Conservation (phyloP, 2,888 invertebrate genomes). For the Stegana nigrithorax region DNA sequence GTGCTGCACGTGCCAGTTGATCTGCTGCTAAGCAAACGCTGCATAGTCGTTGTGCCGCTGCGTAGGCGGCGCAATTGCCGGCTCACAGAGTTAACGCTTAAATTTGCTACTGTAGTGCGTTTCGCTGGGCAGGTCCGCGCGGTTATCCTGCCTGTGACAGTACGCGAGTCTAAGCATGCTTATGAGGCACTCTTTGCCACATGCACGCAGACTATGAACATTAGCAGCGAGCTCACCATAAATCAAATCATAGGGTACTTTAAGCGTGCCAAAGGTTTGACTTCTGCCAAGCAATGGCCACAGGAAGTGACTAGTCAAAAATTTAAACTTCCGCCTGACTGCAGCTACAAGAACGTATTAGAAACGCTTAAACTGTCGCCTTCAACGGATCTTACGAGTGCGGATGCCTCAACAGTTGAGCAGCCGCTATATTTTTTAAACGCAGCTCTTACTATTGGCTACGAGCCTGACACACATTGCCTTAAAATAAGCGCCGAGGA, state of each 20-base stretch:
- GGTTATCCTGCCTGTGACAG: constrained; percentile 33
- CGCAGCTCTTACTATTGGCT: constrained; percentile 22
- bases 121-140: constrained; percentile 35
- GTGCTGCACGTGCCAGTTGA: constrained; percentile 46
- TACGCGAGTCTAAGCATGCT: constrained; percentile 25
- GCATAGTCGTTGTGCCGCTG: constrained; percentile 45
- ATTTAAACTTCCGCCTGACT: constrained; percentile 15
- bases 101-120: constrained; percentile 41
- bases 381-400: constrained; percentile 20
- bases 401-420: constrained; percentile 6
- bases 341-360: constrained; percentile 23
- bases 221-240: background rate
- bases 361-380: constrained; percentile 27
- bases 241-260: too few species aligned
- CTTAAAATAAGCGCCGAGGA: constrained; percentile 31
- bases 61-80: constrained; percentile 21
- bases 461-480: background rate
- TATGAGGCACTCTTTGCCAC: constrained; percentile 38
- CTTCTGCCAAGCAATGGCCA: too few species aligned
- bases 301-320: constrained; percentile 30
- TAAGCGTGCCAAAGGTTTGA: too few species aligned
- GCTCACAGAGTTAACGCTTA: constrained; percentile 46
- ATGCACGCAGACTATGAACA: background rate
- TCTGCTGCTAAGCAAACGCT: constrained; percentile 42
- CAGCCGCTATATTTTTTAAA: constrained; percentile 38